Base-by-base conservation (phyloP, 2,888 invertebrate genomes). In the Conus canariensis region DNA sequence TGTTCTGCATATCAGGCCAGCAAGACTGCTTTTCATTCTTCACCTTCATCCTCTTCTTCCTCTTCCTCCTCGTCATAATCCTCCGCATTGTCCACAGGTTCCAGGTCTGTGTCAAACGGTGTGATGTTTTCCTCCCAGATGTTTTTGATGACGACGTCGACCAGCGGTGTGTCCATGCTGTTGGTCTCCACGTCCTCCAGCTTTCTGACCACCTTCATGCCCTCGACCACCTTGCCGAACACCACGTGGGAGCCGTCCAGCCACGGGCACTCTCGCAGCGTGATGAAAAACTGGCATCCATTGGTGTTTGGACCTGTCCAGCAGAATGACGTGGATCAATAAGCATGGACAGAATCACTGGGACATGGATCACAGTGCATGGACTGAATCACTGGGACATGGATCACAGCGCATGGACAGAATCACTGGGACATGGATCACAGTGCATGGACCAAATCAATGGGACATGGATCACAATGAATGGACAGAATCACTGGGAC, bases 251-350 rank as follows among this genome's bases (percentile, higher is more conserved):
- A 97, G 80, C 98, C 98, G 96, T 99, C 98, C 93, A 99, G 96
- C 99, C 99, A 99, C 1, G 98, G 98, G 0, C 99, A 98, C 25
- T 98, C 97, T 92, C 98, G 97, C 4, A 98, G 98, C 14, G 98
- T 99, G 94, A 99, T 98, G 96, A 99, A 98, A 96, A 99, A 99
- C 96, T 99, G 99, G 93, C 98, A 99, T 8, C 99, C 98, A 96
- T 99, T 99, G 25, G 98, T 98, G 95, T 99, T 97, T 89, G 97
- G 97, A 22, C 98, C 98, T 98, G 94, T 82, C 95, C 94, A 91
- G 88, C 93, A 91, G 12, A 60, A 10, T 45, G 45, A 45, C 45
- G 4, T 45, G 45, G 45, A 45, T 45, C 45, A 45, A 45, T 8
- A 30, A 45, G 45, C 45, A 45, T 45, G 45, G 45, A 45, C 10